These are phyloP conservation scores for Caracal caracal DNA, from an alignment of 2,113 vertebrate genomes.

Conservation along the genomic window DNA sequence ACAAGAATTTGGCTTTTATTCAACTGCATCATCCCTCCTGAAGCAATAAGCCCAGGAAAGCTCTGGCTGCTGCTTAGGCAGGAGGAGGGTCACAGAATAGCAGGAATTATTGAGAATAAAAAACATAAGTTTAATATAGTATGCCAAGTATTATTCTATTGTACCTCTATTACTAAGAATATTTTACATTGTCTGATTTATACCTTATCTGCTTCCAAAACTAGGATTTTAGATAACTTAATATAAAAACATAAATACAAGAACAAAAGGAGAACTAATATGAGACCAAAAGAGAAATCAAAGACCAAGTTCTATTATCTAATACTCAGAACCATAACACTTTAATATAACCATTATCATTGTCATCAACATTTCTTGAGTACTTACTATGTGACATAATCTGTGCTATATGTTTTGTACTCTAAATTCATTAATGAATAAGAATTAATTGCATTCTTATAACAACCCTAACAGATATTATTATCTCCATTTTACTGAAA, in stretches of 20 bases:
- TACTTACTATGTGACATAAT: neutral
- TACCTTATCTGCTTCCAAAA: neutral
- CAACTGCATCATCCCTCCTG: neutral
- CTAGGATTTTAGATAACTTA: neutral
- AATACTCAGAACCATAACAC: neutral
- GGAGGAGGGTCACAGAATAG: neutral
- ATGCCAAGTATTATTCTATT: neutral
- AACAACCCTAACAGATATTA: neutral
- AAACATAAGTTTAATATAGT: neutral
- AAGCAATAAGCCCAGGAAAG: slow-evolving; percentile 16
- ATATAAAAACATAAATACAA: neutral
- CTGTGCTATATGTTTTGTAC: neutral
- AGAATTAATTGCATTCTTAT: neutral
- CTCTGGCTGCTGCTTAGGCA: neutral
- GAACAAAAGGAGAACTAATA: neutral
- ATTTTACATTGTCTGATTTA: slow-evolving; percentile 7
- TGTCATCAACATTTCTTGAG: neutral
- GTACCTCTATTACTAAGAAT: neutral
- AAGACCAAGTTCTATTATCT: neutral
- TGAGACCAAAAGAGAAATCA: neutral
- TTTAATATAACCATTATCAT: neutral
- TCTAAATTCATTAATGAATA: neutral
- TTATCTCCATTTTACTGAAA: neutral
- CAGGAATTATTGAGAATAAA: neutral
- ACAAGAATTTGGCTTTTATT: slow-evolving; percentile 46